Percentiles rank a stretch among this genome's conserved stretches.
phyloP scores from a whole-genome alignment of 2,797 vertebrate genomes.

The Acipenser transmontanus region DNA sequence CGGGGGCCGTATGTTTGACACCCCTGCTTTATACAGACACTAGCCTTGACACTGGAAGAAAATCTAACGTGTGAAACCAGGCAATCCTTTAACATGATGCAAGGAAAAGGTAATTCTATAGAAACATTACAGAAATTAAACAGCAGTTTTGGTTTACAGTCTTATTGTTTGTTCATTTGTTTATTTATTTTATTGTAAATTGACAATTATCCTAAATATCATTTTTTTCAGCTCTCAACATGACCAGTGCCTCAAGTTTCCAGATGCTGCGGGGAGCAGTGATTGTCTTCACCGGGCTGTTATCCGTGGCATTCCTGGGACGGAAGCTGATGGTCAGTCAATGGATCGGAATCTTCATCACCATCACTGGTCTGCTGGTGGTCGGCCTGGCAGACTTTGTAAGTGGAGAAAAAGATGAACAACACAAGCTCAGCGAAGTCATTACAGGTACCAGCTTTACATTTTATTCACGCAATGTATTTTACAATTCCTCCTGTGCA shows the following conservation, averaged over 20 bases:
- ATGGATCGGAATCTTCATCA: constrained; percentile 80
- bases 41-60: too few relatives aligned
- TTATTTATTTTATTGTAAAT: too few relatives aligned
- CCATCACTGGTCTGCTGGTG: constrained; percentile 79
- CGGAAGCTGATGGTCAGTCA: constrained; percentile 67
- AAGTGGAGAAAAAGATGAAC: constrained; percentile 37
- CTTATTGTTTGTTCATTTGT: too few relatives aligned
- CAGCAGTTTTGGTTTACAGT: too few relatives aligned
- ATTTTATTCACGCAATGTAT: too few relatives aligned
- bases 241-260: constrained; percentile 94
- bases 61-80: too few relatives aligned
- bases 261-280: constrained; percentile 91
- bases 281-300: constrained; percentile 86
- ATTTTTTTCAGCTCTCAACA: constrained; percentile 70
- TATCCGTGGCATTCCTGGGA: constrained; percentile 83
- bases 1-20: too few relatives aligned
- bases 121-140: too few relatives aligned
- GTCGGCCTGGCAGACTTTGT: constrained; percentile 81
- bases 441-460: constrained; percentile 67
- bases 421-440: constrained; percentile 71
- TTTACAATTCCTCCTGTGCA: too few relatives aligned
- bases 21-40: too few relatives aligned
- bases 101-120: too few relatives aligned
- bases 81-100: too few relatives aligned
- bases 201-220: background rate